Evolutionary conservation across 2,888 invertebrate species (phyloP), one percentile per base, ranked within the genome.

Genomic region (Amorpha juglandis): DNA sequence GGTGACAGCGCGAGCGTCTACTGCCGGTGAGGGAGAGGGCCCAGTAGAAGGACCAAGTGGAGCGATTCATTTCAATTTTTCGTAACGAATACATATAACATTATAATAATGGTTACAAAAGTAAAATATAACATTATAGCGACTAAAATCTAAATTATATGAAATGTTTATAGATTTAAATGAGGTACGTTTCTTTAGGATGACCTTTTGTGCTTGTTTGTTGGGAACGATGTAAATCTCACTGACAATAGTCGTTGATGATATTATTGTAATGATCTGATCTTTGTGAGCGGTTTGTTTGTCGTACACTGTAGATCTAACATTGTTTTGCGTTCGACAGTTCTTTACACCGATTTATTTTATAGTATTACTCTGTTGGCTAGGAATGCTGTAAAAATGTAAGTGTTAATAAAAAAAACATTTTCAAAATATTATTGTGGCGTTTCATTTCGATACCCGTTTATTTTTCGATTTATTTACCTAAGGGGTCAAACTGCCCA

Each of bases 391-490:
- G 93, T 93, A 93, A 93, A 93, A 92, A 92, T 93, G 92, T 93
- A 93, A 93, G 93, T 93, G 93, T 93, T 93, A 93, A 92, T 93
- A 92, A 93, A 93, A 91, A 92, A 93, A 93, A 92, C 92, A 92
- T 92, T 93, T 93, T 93, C 92, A 93, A 93, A 93, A 92, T 92
- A 92, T 90, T 89, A 91, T 82, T 82, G 74, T 77, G 83, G 81
- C 81, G 88, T 93, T 92, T 90, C 71, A 79, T 75, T 78, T 67
- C 71, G 33, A 69, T 27, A 67, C 68, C 76, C 73, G 68, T 72
- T 70, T 68, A 71, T 71, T 69, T 74, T 71, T 69, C 68, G 62
- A 55, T 69, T 68, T 71, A 27, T 63, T 53, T 35, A 62, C 63
- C 68, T 69, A 63, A 67, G 64, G 19, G 42, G 9, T 19, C 19